A percentile compares a stretch with the other conserved stretches of the same genome.
phyloP scores from a whole-genome alignment of 2,113 vertebrate species.

The Tricholaema leucomelas region DNA sequence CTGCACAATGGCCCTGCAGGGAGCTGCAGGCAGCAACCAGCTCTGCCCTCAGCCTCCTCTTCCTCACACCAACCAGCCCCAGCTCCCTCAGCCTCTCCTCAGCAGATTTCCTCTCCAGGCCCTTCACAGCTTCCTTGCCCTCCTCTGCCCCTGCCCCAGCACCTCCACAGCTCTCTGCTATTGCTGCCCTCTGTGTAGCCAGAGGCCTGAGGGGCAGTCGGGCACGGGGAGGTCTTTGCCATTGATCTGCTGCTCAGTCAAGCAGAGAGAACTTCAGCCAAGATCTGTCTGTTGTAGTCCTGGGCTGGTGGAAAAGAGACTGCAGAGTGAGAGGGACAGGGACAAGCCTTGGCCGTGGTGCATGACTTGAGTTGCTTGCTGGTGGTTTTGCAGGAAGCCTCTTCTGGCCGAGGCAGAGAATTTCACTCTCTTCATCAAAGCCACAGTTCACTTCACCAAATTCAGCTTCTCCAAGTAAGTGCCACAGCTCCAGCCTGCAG shows the following conservation, averaged over 20 bases:
- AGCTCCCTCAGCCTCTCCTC: too few relatives aligned
- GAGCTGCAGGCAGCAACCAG: too few relatives aligned
- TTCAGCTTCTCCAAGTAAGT: slow-evolving; percentile 78
- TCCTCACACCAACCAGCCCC: too few relatives aligned
- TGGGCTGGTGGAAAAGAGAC: not conserved
- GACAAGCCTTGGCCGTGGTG: accelerated
- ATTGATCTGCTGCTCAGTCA: not conserved
- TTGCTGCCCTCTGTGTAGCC: not conserved
- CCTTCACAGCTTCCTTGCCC: too few relatives aligned
- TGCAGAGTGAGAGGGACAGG: not conserved
- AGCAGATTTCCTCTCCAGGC: too few relatives aligned
- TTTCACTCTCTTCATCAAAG: slow-evolving; percentile 80
- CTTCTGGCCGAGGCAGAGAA: slow-evolving; percentile 70
- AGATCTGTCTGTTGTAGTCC: not conserved
- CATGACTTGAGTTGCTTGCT: not conserved
- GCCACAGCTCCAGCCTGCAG: not conserved
- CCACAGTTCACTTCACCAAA: slow-evolving; percentile 75
- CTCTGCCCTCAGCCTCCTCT: too few relatives aligned
- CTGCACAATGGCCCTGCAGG: too few relatives aligned
- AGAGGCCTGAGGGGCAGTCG: not conserved
- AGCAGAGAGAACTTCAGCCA: not conserved
- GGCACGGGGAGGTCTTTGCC: not conserved
- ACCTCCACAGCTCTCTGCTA: too few relatives aligned
- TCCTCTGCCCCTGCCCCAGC: too few relatives aligned
- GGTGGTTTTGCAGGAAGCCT: slow-evolving; percentile 65